These are phyloP conservation scores for Enteromius viviparus DNA, from an alignment of 2,797 vertebrate species.

Conservation along the genomic window DNA sequence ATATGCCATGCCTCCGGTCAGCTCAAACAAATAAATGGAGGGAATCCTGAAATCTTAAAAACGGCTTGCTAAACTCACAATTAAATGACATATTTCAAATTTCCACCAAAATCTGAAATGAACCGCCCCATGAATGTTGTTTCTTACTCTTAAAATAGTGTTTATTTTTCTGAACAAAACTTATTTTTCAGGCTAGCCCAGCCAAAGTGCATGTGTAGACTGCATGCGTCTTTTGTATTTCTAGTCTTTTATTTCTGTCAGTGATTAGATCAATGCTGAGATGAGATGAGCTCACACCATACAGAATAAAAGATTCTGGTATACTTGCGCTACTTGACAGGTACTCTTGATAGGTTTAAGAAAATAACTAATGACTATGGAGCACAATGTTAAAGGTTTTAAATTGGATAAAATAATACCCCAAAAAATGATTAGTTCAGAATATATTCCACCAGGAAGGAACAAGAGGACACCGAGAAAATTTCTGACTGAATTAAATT, in stretches of 20 bases:
- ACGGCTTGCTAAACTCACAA: no score
- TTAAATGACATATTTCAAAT: no score
- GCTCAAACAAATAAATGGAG: no score
- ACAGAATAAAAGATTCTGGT: neutral
- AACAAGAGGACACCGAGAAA: neutral
- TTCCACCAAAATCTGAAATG: no score
- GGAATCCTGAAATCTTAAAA: no score
- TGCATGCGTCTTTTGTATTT: no score
- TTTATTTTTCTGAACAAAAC: no score
- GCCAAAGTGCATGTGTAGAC: no score
- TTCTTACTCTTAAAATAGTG: no score
- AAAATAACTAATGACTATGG: neutral
- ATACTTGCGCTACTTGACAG: neutral
- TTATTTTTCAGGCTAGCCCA: no score
- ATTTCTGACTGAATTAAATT: slow-evolving; percentile 22
- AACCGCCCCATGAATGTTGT: no score
- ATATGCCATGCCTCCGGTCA: no score
- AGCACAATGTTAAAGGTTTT: neutral
- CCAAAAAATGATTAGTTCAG: neutral
- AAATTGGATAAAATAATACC: neutral
- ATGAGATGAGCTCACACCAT: neutral
- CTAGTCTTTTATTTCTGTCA: neutral
- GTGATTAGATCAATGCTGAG: neutral
- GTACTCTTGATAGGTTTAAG: neutral
- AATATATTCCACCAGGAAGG: neutral